Percentiles rank a stretch among this genome's conserved stretches.
Conservation (phyloP, 2,113 vertebrate genomes). For the Phocoena phocoena region DNA sequence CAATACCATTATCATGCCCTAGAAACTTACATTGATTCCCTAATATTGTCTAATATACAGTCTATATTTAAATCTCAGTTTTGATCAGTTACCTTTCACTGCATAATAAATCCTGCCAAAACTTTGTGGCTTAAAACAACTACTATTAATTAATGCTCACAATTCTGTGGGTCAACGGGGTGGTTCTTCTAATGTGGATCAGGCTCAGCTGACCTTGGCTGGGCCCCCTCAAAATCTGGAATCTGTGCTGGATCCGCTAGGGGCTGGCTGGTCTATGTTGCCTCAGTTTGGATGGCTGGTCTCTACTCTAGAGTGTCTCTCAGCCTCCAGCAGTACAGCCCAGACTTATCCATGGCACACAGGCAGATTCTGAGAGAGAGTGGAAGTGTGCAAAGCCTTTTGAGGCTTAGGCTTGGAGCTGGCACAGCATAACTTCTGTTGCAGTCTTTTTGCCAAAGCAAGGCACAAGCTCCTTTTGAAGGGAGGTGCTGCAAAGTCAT, state of each 20-base stretch:
- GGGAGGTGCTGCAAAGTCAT: neutral
- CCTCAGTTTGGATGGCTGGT: neutral
- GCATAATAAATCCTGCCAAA: neutral
- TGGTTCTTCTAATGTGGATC: neutral
- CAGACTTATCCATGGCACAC: neutral
- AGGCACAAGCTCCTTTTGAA: neutral
- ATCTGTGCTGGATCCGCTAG: neutral
- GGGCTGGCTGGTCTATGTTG: neutral
- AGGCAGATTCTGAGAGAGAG: neutral
- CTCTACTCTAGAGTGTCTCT: neutral
- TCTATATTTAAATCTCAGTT: neutral
- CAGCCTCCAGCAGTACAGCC: neutral
- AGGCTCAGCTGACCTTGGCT: neutral
- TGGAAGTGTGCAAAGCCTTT: neutral
- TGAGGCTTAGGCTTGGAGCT: neutral
- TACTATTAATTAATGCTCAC: neutral
- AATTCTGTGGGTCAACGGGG: neutral
- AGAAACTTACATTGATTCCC: slow-evolving; percentile 3
- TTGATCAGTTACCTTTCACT: neutral
- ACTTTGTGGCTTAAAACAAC: neutral
- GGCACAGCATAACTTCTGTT: neutral
- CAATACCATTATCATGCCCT: neutral
- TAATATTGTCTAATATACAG: neutral
- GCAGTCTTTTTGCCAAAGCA: neutral
- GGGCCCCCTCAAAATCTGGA: neutral